A percentile compares a stretch with the other conserved stretches of the same genome.
Evolutionary conservation across 2,888 invertebrate genomes (phyloP).

Genomic region (Morpho helenor): DNA sequence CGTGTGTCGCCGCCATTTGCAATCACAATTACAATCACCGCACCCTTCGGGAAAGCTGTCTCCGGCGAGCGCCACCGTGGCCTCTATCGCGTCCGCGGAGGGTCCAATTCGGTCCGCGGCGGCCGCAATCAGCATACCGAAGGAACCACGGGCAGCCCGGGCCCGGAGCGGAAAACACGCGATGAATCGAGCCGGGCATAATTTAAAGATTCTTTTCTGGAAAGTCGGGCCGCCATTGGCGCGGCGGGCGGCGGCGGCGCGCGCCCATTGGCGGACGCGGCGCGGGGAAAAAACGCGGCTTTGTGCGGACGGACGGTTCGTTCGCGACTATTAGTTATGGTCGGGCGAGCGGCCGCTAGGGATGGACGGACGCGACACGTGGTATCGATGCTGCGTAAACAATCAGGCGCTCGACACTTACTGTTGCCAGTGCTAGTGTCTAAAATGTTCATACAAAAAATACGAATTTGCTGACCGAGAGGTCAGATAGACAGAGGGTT

Average conservation of each 20-base stretch:
- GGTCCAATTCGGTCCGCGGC: constrained; percentile 37
- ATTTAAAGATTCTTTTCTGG: constrained; percentile 66
- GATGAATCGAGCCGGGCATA: constrained; percentile 57
- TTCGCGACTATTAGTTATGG: constrained; percentile 76
- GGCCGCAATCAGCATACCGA: constrained; percentile 26
- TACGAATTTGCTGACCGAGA: too few species aligned
- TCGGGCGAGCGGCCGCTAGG: constrained; percentile 42
- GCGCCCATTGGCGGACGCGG: constrained; percentile 55
- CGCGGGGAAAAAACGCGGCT: constrained; percentile 54
- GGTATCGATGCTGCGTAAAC: constrained; percentile 6
- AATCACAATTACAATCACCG: constrained; percentile 62
- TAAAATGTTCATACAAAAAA: too few species aligned
- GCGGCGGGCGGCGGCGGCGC: constrained; percentile 39
- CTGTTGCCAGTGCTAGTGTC: too few species aligned
- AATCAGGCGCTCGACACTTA: too few species aligned
- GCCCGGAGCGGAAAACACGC: constrained; percentile 57
- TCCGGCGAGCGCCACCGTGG: constrained; percentile 12
- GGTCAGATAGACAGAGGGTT: too few species aligned
- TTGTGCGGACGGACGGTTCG: constrained; percentile 67
- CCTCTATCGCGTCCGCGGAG: constrained; percentile 33
- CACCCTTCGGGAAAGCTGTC: constrained; percentile 33
- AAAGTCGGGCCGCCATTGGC: constrained; percentile 57
- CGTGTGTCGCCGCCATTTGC: constrained; percentile 67
- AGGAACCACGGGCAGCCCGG: constrained; percentile 57
- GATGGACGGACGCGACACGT: background rate